Percentiles rank a stretch among this genome's conserved stretches.
Evolutionary conservation across 2,888 invertebrate species (phyloP).

Genomic region (Tachina fera): DNA sequence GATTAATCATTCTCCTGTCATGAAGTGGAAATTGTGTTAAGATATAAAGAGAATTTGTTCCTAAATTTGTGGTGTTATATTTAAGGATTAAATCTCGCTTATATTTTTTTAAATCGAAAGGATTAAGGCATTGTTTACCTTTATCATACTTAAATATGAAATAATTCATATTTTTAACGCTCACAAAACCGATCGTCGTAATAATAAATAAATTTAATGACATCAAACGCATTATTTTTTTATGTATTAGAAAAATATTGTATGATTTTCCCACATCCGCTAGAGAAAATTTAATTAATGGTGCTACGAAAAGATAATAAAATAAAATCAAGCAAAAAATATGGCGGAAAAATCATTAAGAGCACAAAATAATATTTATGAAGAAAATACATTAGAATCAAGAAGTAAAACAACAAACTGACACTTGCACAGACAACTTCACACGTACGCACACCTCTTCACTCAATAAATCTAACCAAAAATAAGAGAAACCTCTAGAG

Average conservation of each 20-base stretch:
- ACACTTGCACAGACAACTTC: slow-evolving; percentile 46
- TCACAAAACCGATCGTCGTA: too few relatives aligned
- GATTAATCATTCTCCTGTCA: too few relatives aligned
- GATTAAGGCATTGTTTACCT: too few relatives aligned
- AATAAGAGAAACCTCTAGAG: slow-evolving; percentile 63
- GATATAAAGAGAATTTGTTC: too few relatives aligned
- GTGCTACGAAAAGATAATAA: slow-evolving; percentile 38
- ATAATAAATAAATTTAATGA: too few relatives aligned
- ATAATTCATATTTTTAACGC: too few relatives aligned
- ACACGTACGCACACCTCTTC: slow-evolving; percentile 52
- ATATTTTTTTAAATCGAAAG: too few relatives aligned
- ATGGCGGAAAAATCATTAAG: slow-evolving; percentile 65
- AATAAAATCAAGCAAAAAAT: slow-evolving; percentile 52
- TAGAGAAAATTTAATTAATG: slow-evolving; percentile 24
- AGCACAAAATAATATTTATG: slow-evolving; percentile 65
- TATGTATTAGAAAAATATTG: not conserved
- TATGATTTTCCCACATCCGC: slow-evolving; percentile 4
- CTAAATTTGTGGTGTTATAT: too few relatives aligned
- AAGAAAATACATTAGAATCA: slow-evolving; percentile 65
- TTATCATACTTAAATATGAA: too few relatives aligned
- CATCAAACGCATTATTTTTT: not conserved
- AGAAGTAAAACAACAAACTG: slow-evolving; percentile 50
- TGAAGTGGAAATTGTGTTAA: too few relatives aligned
- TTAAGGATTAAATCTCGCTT: too few relatives aligned
- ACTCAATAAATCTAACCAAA: slow-evolving; percentile 60